Base-by-base conservation (phyloP, 2,888 invertebrate species). In the Meandrusa payeni region DNA sequence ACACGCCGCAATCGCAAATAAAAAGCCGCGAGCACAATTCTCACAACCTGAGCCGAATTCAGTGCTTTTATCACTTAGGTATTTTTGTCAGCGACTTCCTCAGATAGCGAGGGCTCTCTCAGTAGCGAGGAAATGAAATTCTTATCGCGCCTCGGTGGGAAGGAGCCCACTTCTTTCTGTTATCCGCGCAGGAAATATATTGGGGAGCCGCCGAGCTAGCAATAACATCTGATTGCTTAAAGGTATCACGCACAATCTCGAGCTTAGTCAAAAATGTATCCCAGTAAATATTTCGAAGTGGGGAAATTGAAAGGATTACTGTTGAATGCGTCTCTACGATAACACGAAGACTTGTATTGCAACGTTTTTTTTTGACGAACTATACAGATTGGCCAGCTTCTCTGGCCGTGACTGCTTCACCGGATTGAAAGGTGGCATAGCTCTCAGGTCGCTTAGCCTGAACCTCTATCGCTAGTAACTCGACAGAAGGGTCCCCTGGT, bases 71-170 rank as follows among this genome's bases (percentile, higher is more conserved):
- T 81, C 85, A 81, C 78, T 82, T 76, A 72, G 76, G 76, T 78
- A 83, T 85, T 86, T 85, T 83, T 76, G 81, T 83, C 79, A 75
- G 73, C 64, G 59, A 76, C 81, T 85, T 86, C 82, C 83, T 78
- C 62, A 76, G 80, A 86, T 83, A 82, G 79, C 78, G 74, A 52
- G 63, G 59, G 77, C 76, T 80, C 69, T 72, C 69, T 75, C 71
- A 72, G 69, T 64, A 57, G 64, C 64, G 69, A 80, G 88, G 88
- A 88, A 88, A 88, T 88, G 88, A 87, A 88, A 88, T 87, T 86
- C 88, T 88, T 88, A 88, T 88, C 88, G 81, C 76, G 73, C 76
- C 71, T 69, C 64, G 64, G 72, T 71, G 70, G 77, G 76, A 76
- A 76, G 76, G 73, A 78, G 76, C 76, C 70, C 69, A 73, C 76